A percentile compares a stretch with the other conserved stretches of the same genome.
These are phyloP conservation scores for Macrobrachium nipponense DNA, from an alignment of 1,140 invertebrate genomes.

Conservation along the genomic window DNA sequence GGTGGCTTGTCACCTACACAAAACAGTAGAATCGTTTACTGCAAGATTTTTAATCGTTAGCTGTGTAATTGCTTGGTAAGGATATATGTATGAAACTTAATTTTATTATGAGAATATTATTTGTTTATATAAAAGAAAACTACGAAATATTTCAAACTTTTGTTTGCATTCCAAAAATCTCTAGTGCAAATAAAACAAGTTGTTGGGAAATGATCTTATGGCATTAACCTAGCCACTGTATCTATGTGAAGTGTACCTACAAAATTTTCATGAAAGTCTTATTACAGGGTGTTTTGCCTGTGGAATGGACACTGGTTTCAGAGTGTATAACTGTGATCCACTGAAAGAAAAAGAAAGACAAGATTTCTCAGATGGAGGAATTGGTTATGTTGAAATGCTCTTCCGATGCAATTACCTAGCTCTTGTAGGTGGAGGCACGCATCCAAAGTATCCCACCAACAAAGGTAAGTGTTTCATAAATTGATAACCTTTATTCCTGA, in stretches of 20 bases:
- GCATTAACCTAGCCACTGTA: background rate
- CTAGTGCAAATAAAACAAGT: background rate
- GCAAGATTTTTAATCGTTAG: too few relatives aligned
- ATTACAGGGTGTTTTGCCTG: constrained; percentile 95
- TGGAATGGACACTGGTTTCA: constrained; percentile 95
- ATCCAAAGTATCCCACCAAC: constrained; percentile 92
- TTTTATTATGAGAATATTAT: too few relatives aligned
- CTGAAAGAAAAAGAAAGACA: constrained; percentile 96
- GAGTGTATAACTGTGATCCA: constrained; percentile 98
- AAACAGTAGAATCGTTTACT: too few relatives aligned
- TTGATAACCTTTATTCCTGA: too few relatives aligned
- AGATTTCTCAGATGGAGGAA: constrained; percentile 88
- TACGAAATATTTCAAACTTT: too few relatives aligned
- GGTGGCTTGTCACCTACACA: too few relatives aligned
- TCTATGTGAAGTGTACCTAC: background rate
- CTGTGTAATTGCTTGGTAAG: too few relatives aligned
- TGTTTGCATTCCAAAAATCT: too few relatives aligned
- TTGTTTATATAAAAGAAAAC: too few relatives aligned
- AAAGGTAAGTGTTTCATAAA: constrained; percentile 74
- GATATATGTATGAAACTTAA: too few relatives aligned
- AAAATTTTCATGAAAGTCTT: constrained; percentile 6
- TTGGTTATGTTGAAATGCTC: constrained; percentile 96
- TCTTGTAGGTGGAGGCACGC: constrained; percentile 91
- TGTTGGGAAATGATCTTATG: too few relatives aligned
- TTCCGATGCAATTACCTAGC: constrained; percentile 98